These are phyloP conservation scores for Eumerus sabulonum DNA, from an alignment of 2,888 invertebrate genomes.

Conservation along the genomic window DNA sequence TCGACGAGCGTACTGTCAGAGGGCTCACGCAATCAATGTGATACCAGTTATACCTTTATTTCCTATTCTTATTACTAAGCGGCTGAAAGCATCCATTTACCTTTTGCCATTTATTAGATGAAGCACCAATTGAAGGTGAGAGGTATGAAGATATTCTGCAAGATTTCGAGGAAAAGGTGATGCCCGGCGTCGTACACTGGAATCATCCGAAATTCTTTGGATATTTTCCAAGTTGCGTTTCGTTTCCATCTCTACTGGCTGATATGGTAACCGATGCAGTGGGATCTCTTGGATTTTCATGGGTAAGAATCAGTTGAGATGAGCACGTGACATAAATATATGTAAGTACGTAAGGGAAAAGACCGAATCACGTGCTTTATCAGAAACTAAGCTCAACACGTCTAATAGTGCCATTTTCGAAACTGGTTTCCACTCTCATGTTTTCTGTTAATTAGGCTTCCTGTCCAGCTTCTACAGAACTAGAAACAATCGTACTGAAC, in stretches of 20 bases:
- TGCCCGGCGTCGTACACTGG: slow-evolving; percentile 94
- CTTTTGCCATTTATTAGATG: slow-evolving; percentile 75
- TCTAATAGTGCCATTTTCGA: not conserved
- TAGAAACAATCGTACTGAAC: slow-evolving; percentile 90
- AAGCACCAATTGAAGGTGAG: slow-evolving; percentile 86
- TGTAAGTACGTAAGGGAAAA: too few species aligned
- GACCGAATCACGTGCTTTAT: too few species aligned
- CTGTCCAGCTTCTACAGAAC: slow-evolving; percentile 91
- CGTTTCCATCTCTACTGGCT: slow-evolving; percentile 93
- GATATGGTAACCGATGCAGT: slow-evolving; percentile 94
- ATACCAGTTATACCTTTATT: too few species aligned
- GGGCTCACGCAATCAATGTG: too few species aligned
- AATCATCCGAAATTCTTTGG: slow-evolving; percentile 96
- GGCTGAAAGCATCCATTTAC: not conserved
- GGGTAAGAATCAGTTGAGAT: too few species aligned
- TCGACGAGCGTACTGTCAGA: too few species aligned
- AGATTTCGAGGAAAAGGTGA: slow-evolving; percentile 88
- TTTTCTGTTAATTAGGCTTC: slow-evolving; percentile 88
- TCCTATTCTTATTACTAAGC: too few species aligned
- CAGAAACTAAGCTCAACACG: too few species aligned
- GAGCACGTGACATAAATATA: not conserved
- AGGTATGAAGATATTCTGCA: slow-evolving; percentile 87
- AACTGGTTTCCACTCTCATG: slow-evolving; percentile 8
- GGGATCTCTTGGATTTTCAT: slow-evolving; percentile 94
- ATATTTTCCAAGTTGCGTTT: slow-evolving; percentile 95